Evolutionary conservation across 2,797 vertebrate genomes (phyloP).

Genomic region (Lagocephalus sceleratus): DNA sequence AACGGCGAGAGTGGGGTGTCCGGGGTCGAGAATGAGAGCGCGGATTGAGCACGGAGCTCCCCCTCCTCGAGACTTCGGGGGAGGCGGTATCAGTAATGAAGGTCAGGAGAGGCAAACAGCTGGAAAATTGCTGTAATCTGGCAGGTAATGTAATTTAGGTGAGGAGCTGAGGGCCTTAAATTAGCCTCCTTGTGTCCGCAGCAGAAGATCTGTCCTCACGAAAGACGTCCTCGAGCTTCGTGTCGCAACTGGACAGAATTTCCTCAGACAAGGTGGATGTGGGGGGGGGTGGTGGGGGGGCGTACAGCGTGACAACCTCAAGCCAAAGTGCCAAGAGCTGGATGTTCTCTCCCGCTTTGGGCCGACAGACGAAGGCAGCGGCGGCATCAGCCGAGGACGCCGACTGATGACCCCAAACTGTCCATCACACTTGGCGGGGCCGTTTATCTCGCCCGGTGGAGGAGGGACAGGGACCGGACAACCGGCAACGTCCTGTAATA

Average conservation of each 20-base stretch:
- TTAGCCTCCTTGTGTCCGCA: constrained; percentile 33
- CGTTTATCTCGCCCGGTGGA: too few species aligned
- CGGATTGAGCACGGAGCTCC: constrained; percentile 39
- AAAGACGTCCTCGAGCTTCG: constrained; percentile 15
- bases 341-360: neutral
- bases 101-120: constrained; percentile 65
- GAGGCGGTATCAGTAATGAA: constrained; percentile 54
- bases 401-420: too few species aligned
- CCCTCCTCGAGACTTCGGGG: constrained; percentile 40
- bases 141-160: constrained; percentile 68
- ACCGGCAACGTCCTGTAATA: too few species aligned
- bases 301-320: too few species aligned
- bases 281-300: too few species aligned
- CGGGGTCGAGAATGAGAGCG: constrained; percentile 50
- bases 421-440: too few species aligned
- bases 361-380: neutral
- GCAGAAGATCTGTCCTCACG: constrained; percentile 24
- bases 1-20: constrained; percentile 28
- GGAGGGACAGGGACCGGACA: too few species aligned
- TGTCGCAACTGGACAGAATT: too few species aligned
- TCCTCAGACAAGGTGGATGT: too few species aligned
- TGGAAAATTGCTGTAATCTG: constrained; percentile 69
- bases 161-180: constrained; percentile 52
- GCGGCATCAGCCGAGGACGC: too few species aligned
- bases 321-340: too few species aligned